Evolutionary conservation across 2,797 vertebrate genomes (phyloP), one percentile per base, ranked within the genome.

Genomic region (Amazonetta brasiliensis): DNA sequence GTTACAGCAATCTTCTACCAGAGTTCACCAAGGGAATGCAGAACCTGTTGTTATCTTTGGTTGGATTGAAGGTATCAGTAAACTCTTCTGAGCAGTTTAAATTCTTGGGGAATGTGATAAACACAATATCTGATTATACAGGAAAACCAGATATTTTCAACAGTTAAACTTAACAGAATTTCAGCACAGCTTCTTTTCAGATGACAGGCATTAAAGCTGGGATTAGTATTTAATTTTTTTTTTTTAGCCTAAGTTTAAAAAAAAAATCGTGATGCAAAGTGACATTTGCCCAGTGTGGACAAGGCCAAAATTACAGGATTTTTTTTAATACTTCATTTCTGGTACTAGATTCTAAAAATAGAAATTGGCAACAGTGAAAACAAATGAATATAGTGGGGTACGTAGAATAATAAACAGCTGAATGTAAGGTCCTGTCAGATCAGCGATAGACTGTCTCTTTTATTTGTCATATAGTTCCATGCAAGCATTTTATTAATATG

Each of bases 31-130:
- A 98, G 77, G 99, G 99, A 56, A 95, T 99, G 59, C 98, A 98
- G 69, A 98, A 97, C 66, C 98, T 99, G 69, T 95, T 99, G 87
- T 98, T 99, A 31, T 99, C 99, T 19, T 97, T 99, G 80, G 96
- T 99, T 78, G 99, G 99, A 71, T 97, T 99, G 76, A 98, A 98
- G 97, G 98, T 99, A 98, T 97, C 96, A 85, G 22, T 95, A 72
- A 58, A 67, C 12, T 91, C 52, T 85, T 95, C 87, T 87, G 79
- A 92, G 87, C 73, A 90, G 71, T 7, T 68, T 20, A 31, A 63
- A 16, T 84, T 33, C 43, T 91, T 91, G 54, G 41, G 50, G 31
- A 89, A 67, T 37, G 59, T 2, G 30, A 56, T 56, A 46, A 62
- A 58, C 71, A 52, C 35, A 8, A 67, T 31, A 11, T 9, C 11